Base-by-base conservation (phyloP, 2,113 vertebrate genomes). In the Potamarius usumacintae region DNA sequence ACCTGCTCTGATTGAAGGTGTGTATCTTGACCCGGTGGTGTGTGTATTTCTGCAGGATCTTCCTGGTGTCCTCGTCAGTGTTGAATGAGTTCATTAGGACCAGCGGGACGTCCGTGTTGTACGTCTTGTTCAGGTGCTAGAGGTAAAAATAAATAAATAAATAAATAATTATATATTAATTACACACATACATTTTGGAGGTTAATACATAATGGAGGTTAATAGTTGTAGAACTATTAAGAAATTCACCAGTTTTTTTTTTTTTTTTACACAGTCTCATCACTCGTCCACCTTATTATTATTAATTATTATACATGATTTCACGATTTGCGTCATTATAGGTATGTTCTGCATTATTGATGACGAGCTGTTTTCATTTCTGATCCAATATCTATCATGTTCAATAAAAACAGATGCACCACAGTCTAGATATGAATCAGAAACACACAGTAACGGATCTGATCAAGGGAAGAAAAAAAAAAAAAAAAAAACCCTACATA, bases 1-100 rank as follows among this genome's bases (percentile, higher is more conserved):
- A 97, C 97, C 97, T 97, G 97, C 97, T 97, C 93, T 97, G 97
- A 92, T 97, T 97, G 89, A 97, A 97, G 84, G 97, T 97, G 84
- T 97, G 95, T 63, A 97, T 97, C 94, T 97, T 97, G 92, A 97
- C 96, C 69, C 94, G 95, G 91, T 96, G 96, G 85, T 97, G 97
- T 86, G 94, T 97, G 87, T 97, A 97, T 78, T 97, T 97, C 93
- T 97, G 97, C 88, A 97, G 90, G 91, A 97, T 97, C 93, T 97
- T 97, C 93, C 97, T 97, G 0, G 97, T 97, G 92, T 97, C 97
- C 0, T 97, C 97, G 2, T 97, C 96, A 0, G 97, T 97, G 92
- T 97, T 97, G 94, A 97, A 97, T 82, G 97, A 97, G 85, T 97
- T 97, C 97, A 97, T 97, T 57, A 97, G 94, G 90, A 96, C 96